Conservation (phyloP, 1,140 invertebrate genomes). For the Drosophila saltans region DNA sequence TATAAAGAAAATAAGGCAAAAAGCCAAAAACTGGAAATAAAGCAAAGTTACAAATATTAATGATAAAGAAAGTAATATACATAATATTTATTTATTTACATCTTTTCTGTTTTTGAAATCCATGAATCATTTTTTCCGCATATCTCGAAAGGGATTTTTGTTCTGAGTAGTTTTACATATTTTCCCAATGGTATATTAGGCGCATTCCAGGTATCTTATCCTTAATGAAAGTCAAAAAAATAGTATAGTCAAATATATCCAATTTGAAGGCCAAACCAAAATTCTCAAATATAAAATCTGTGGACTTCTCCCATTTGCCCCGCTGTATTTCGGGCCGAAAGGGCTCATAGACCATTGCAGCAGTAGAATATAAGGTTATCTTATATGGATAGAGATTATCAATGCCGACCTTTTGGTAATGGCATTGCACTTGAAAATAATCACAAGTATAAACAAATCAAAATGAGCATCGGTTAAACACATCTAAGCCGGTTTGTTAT, state of each 20-base stretch:
- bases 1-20: slow-evolving; percentile 60
- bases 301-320: slow-evolving; percentile 70
- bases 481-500: not conserved
- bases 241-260: slow-evolving; percentile 59
- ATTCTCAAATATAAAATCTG: slow-evolving; percentile 68
- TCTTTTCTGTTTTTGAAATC: too few species aligned
- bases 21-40: slow-evolving; percentile 21
- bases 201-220: too few species aligned
- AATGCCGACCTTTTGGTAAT: not conserved
- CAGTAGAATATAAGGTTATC: not conserved
- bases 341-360: slow-evolving; percentile 69
- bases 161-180: too few species aligned
- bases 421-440: slow-evolving; percentile 14
- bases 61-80: too few species aligned
- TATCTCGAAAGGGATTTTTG: too few species aligned
- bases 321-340: slow-evolving; percentile 67
- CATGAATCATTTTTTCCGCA: too few species aligned
- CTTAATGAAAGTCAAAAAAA: slow-evolving; percentile 38
- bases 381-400: not conserved
- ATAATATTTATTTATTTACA: too few species aligned
- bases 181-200: too few species aligned
- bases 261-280: slow-evolving; percentile 66
- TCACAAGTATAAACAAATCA: slow-evolving; percentile 5
- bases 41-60: too few species aligned
- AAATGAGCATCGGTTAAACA: not conserved